Percentiles rank a stretch among this genome's conserved stretches.
These are phyloP conservation scores for Bombus waltoni DNA, from an alignment of 1,140 invertebrate genomes.

Conservation along the genomic window DNA sequence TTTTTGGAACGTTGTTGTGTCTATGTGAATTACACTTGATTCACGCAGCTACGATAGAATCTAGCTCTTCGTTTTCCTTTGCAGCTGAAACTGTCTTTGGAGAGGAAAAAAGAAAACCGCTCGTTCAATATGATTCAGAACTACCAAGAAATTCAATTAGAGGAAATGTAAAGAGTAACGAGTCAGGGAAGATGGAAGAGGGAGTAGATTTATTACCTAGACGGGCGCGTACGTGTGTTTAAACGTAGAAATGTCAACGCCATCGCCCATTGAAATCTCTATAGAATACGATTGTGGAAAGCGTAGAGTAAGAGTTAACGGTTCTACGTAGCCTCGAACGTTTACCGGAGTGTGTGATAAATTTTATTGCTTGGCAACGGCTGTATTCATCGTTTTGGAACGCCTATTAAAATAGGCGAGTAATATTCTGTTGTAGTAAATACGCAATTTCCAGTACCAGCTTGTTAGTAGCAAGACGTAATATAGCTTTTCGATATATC, in stretches of 20 bases:
- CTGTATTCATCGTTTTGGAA: neutral
- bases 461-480: too few relatives aligned
- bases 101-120: neutral
- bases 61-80: too few relatives aligned
- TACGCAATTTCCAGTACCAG: neutral
- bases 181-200: neutral
- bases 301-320: neutral
- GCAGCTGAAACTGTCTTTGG: neutral
- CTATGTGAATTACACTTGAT: neutral
- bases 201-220: conserved; percentile 14
- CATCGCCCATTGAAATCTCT: neutral
- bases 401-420: neutral
- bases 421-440: neutral
- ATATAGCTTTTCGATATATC: neutral
- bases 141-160: conserved; percentile 20
- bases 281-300: neutral
- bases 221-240: neutral
- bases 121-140: neutral
- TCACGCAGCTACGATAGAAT: too few relatives aligned
- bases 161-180: neutral
- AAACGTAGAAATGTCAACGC: neutral
- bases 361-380: neutral
- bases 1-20: neutral
- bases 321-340: neutral
- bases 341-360: neutral